Base-by-base conservation (phyloP, 1,140 invertebrate species). In the Aphelenchoides avenae region DNA sequence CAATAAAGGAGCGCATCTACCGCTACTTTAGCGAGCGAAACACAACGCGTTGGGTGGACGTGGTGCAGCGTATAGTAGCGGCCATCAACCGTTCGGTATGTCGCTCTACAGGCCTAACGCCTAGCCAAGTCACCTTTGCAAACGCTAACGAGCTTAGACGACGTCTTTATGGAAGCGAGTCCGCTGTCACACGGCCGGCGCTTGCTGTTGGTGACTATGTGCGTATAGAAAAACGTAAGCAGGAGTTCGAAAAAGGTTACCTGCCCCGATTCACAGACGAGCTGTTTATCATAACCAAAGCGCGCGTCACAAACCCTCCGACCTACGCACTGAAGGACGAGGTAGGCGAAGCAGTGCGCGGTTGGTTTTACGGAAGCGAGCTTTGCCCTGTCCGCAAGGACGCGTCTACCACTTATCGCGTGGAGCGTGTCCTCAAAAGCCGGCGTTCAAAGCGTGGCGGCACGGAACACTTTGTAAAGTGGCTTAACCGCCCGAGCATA, bases 301-400 rank as follows among this genome's bases (percentile, higher is more conserved):
- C 49, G 11, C n/a, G 15, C 13, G 11, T 15, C 36, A 26, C 31
- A 60, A 3, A 18, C 24, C 2, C 57, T 3, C 11, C 29, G 6
- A 40, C 37, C 1, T 59, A 64, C n/a, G 40, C 30, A 24, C 34
- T 50, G 13, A 15, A 29, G 11, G 34, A 36, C n/a, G 13, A 6
- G 13, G 18, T 46, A 27, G 36, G 20, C 33, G 36, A 51, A 1
- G 18, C 51, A 15, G 13, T 47, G 15, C 24, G 52, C 9, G 52
- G 53, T 44, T n/a, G 50, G 13, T 47, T 50, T 52, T 57, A 52
- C 39, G 29, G 40, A 15, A n/a, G 48, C 24, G 57, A 60, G 31
- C 31, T 57, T 5, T 50, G 53, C 42, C 46, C 64, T 76, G 78
- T 70, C 15, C 9, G 31, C 11, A 9, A 15, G 31, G 3, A 20